These are phyloP conservation scores for Lepisosteus osseus DNA, from an alignment of 2,113 vertebrate species.

Conservation along the genomic window DNA sequence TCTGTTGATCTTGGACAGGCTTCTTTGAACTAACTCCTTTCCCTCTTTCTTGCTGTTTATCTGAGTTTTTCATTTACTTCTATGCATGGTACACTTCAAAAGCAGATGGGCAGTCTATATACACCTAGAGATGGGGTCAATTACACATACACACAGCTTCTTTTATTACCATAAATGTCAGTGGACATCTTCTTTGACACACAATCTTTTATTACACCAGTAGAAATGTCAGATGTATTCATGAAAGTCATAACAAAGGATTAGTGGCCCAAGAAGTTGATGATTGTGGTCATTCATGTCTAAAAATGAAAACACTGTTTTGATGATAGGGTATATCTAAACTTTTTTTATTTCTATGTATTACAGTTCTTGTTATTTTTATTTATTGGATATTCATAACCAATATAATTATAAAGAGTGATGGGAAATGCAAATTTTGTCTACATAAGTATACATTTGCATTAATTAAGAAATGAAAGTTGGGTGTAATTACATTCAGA, in stretches of 20 bases:
- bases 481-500: no score
- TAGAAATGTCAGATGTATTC: conserved; percentile 66
- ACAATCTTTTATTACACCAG: conserved; percentile 50
- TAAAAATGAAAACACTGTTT: conserved; percentile 5
- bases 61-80: conserved; percentile 54
- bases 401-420: no score
- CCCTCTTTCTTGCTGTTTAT: conserved; percentile 45
- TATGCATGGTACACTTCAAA: conserved; percentile 51
- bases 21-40: conserved; percentile 21
- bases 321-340: conserved; percentile 1
- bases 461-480: no score
- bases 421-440: no score
- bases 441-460: no score
- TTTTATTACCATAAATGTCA: conserved; percentile 77
- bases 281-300: conserved; percentile 7
- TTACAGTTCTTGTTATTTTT: no score
- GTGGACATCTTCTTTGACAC: conserved; percentile 54
- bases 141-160: conserved; percentile 41
- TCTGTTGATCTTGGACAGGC: conserved; percentile 22
- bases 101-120: conserved; percentile 66
- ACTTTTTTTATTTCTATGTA: not conserved
- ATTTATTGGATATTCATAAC: no score
- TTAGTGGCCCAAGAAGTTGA: conserved; percentile 6
- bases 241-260: conserved; percentile 46
- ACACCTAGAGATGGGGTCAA: conserved; percentile 59